phyloP scores from a whole-genome alignment of 30 jellyfish, hydroid and myxozoan genomes.

The Aurelia sp. region DNA sequence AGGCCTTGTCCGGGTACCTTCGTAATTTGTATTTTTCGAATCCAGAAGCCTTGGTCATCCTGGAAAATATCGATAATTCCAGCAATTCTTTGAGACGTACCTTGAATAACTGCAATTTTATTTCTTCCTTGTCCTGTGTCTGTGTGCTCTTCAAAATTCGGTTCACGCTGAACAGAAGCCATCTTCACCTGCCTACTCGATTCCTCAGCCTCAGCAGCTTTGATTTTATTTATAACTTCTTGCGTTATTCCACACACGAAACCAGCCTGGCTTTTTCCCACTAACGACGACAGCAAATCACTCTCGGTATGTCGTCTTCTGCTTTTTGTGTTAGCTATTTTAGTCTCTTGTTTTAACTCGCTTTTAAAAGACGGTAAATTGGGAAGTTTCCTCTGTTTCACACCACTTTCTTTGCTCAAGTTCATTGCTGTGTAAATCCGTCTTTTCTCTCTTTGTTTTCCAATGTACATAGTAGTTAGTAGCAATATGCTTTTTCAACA shows the following conservation, averaged over 20 bases:
- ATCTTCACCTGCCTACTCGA: slow-evolving; percentile 40
- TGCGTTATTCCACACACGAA: slow-evolving; percentile 35
- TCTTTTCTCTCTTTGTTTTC: slow-evolving; percentile 45
- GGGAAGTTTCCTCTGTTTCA: slow-evolving; percentile 63
- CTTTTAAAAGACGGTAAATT: slow-evolving; percentile 59
- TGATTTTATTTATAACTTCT: slow-evolving; percentile 48
- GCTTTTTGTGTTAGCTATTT: not conserved
- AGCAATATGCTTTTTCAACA: slow-evolving; percentile 54
- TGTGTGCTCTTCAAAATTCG: not conserved
- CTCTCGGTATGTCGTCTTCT: slow-evolving; percentile 27
- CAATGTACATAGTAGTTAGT: slow-evolving; percentile 60
- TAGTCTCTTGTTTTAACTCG: slow-evolving; percentile 1
- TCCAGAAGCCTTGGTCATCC: slow-evolving; percentile 79
- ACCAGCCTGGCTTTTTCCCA: not conserved
- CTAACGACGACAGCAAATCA: slow-evolving; percentile 17
- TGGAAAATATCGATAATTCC: slow-evolving; percentile 78
- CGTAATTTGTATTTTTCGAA: slow-evolving; percentile 84
- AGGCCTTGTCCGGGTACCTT: slow-evolving; percentile 93
- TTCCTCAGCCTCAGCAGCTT: slow-evolving; percentile 49
- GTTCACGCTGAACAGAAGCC: slow-evolving; percentile 28
- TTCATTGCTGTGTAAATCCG: slow-evolving; percentile 66
- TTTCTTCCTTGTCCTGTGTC: not conserved
- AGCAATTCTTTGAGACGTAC: slow-evolving; percentile 73
- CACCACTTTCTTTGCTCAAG: slow-evolving; percentile 35
- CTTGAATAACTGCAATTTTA: slow-evolving; percentile 35